Evolutionary conservation across 1,140 invertebrate species (phyloP).

Genomic region (Globodera ellingtonae): DNA sequence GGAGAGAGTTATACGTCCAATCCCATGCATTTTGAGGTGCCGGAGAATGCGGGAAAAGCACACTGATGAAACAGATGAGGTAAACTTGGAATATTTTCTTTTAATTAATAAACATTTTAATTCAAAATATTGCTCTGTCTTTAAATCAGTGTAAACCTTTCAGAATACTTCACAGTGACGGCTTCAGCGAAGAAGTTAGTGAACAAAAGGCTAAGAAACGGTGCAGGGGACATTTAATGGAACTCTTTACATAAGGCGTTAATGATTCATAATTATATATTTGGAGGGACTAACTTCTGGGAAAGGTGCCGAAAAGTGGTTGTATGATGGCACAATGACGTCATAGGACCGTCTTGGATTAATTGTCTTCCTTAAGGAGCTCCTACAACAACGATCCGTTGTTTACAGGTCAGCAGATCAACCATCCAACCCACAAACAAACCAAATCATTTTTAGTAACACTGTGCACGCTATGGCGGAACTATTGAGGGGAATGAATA

Average conservation of each 20-base stretch:
- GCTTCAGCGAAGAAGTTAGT: slow-evolving; percentile 49
- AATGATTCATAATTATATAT: too few relatives aligned
- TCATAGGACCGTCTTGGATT: too few relatives aligned
- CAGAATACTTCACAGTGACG: slow-evolving; percentile 59
- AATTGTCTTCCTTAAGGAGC: slow-evolving; percentile 33
- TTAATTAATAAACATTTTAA: slow-evolving; percentile 2
- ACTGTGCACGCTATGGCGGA: slow-evolving; percentile 59
- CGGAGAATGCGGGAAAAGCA: slow-evolving; percentile 62
- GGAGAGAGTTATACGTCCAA: too few relatives aligned
- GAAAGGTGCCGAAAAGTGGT: neutral
- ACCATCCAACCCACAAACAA: neutral
- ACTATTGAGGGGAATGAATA: slow-evolving; percentile 48
- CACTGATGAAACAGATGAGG: slow-evolving; percentile 64
- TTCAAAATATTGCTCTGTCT: slow-evolving; percentile 20
- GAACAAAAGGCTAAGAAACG: slow-evolving; percentile 1
- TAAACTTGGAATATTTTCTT: slow-evolving; percentile 11
- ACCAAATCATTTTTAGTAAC: slow-evolving; percentile 26
- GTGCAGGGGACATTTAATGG: too few relatives aligned
- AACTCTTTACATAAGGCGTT: too few relatives aligned
- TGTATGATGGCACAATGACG: too few relatives aligned
- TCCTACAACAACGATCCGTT: slow-evolving; percentile 50
- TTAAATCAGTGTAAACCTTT: slow-evolving; percentile 15
- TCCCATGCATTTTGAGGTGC: slow-evolving; percentile 39
- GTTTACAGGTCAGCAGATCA: slow-evolving; percentile 34
- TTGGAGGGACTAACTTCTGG: too few relatives aligned